A percentile compares a stretch with the other conserved stretches of the same genome.
These are phyloP conservation scores for Pseudopipra pipra DNA, from an alignment of 2,113 vertebrate species.

Conservation along the genomic window DNA sequence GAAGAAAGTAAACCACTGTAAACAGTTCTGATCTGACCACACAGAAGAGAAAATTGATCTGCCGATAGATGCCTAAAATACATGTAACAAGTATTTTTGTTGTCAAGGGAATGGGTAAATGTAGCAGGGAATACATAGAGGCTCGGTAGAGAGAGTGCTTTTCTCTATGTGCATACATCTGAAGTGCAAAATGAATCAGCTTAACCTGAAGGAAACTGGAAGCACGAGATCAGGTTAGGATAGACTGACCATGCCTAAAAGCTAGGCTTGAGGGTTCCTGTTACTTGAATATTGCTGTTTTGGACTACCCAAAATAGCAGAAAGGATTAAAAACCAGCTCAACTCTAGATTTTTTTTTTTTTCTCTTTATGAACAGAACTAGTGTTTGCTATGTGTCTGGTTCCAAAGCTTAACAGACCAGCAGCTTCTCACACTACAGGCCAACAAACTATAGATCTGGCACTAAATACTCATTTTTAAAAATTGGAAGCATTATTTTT, in stretches of 20 bases:
- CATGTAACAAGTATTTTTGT: not conserved
- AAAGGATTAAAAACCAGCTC: not conserved
- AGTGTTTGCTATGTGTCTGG: not conserved
- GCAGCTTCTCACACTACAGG: not conserved
- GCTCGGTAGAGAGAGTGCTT: not conserved
- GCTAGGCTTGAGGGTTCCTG: not conserved
- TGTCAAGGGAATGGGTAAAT: not conserved
- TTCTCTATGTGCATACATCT: rapidly evolving
- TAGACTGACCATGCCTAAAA: not conserved
- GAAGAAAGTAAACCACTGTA: not conserved
- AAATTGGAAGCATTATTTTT: not conserved
- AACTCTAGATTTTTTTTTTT: not conserved
- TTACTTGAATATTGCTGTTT: not conserved
- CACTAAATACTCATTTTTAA: not conserved
- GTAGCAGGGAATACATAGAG: not conserved
- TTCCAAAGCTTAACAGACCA: not conserved
- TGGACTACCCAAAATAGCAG: not conserved
- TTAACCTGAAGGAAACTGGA: not conserved
- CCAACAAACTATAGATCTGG: not conserved
- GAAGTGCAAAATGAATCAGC: not conserved
- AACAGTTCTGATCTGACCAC: not conserved
- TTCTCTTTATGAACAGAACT: not conserved
- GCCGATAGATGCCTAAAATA: not conserved
- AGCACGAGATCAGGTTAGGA: not conserved
- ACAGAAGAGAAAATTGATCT: not conserved